Percentiles rank a stretch among this genome's conserved stretches.
phyloP scores from a whole-genome alignment of 2,113 vertebrate genomes.

The Lates calcarifer region DNA sequence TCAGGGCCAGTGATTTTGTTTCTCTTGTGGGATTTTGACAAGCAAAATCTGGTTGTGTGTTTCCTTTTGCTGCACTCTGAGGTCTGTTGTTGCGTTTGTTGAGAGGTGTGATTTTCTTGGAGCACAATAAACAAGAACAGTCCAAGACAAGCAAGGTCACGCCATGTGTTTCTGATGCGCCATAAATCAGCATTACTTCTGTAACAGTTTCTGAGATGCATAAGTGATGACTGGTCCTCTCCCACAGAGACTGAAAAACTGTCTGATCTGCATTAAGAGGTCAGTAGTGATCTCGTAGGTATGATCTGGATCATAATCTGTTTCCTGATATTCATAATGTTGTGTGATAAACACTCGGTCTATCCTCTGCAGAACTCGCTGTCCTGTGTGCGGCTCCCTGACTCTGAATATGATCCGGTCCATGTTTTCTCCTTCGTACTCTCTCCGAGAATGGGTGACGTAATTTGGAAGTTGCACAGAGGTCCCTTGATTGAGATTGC shows the following conservation, averaged over 20 bases:
- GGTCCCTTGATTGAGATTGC: slow-evolving; percentile 43
- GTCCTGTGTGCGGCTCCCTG: not conserved
- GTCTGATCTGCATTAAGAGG: slow-evolving; percentile 64
- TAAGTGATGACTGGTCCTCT: not conserved
- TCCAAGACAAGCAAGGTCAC: slow-evolving; percentile 62
- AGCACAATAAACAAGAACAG: slow-evolving; percentile 71
- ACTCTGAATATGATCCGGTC: slow-evolving; percentile 74
- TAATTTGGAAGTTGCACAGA: slow-evolving; percentile 52
- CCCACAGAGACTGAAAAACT: slow-evolving; percentile 62
- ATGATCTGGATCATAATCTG: slow-evolving; percentile 59
- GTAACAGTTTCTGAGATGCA: slow-evolving; percentile 50
- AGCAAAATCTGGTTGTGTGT: slow-evolving; percentile 23
- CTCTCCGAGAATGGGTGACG: not conserved
- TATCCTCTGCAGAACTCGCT: not conserved
- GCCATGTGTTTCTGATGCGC: slow-evolving; percentile 54
- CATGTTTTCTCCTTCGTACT: slow-evolving; percentile 47
- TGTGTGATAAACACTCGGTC: slow-evolving; percentile 75
- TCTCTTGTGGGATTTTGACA: slow-evolving; percentile 38
- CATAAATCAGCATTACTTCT: slow-evolving; percentile 29
- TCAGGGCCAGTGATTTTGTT: no score
- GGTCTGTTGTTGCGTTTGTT: slow-evolving; percentile 1
- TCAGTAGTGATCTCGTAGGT: slow-evolving; percentile 65
- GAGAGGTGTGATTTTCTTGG: slow-evolving; percentile 21
- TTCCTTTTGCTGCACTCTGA: not conserved
- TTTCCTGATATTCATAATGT: slow-evolving; percentile 57